Evolutionary conservation across 2,113 vertebrate species (phyloP).

Genomic region (Oostethus manadensis): DNA sequence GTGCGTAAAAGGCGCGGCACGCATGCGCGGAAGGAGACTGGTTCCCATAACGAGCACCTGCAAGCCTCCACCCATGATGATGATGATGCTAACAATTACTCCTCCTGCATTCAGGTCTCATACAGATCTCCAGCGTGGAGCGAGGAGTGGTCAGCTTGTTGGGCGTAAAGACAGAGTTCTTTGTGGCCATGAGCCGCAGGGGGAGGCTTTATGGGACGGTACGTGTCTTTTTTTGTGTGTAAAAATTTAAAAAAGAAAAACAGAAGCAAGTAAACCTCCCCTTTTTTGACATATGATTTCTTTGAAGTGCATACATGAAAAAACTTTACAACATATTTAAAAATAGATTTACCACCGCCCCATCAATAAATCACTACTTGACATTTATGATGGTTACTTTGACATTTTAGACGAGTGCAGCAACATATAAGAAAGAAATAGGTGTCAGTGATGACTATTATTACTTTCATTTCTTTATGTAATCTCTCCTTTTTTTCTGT

Average conservation of each 20-base stretch:
- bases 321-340: no score
- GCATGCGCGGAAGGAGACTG: slow-evolving; percentile 12
- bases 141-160: slow-evolving; percentile 91
- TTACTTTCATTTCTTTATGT: not conserved
- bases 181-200: slow-evolving; percentile 91
- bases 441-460: not conserved
- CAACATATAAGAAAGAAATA: not conserved
- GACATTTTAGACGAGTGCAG: no score
- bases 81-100: slow-evolving; percentile 41
- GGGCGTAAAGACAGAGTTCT: slow-evolving; percentile 84
- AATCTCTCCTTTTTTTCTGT: not conserved
- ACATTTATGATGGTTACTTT: not conserved
- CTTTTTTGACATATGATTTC: not conserved
- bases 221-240: slow-evolving; percentile 32
- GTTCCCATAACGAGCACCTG: slow-evolving; percentile 63
- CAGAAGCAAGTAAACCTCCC: not conserved
- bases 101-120: slow-evolving; percentile 71
- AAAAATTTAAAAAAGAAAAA: not conserved
- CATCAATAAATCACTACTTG: not conserved
- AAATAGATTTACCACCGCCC: no score
- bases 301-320: not conserved
- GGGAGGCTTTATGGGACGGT: slow-evolving; percentile 91
- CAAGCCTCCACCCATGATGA: slow-evolving; percentile 67
- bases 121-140: slow-evolving; percentile 93
- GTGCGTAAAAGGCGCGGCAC: slow-evolving; percentile 43